Evolutionary conservation across 2,113 vertebrate species (phyloP).

Genomic region (Pandion haliaetus): DNA sequence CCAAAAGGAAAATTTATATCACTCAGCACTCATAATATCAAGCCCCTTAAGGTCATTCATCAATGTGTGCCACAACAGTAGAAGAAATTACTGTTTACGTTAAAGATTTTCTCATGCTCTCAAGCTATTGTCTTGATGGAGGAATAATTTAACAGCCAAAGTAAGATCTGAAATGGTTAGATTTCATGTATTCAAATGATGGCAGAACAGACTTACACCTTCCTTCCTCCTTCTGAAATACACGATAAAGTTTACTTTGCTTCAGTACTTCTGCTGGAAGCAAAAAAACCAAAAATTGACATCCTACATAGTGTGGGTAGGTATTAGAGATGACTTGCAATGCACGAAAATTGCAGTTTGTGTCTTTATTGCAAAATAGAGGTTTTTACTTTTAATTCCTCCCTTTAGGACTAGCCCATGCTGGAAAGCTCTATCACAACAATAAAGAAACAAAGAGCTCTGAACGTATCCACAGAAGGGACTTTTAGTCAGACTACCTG

Average conservation of each 20-base stretch:
- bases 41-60: not conserved
- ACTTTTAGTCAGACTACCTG: not conserved
- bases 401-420: not conserved
- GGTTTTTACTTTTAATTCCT: not conserved
- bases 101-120: not conserved
- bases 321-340: not conserved
- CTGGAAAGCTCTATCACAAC: not conserved
- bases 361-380: not conserved
- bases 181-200: not conserved
- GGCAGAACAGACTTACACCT: not conserved
- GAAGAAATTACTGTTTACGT: not conserved
- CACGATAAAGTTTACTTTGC: not conserved
- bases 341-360: not conserved
- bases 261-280: not conserved
- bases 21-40: not conserved
- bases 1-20: not conserved
- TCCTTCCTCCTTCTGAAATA: not conserved
- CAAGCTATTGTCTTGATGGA: not conserved
- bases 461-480: not conserved
- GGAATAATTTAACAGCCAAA: not conserved
- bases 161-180: not conserved
- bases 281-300: not conserved
- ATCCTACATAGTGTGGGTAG: not conserved
- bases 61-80: fast-evolving
- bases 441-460: not conserved